A percentile compares a stretch with the other conserved stretches of the same genome.
These are phyloP conservation scores for Acipenser oxyrinchus DNA, from an alignment of 2,797 vertebrate species.

Conservation along the genomic window DNA sequence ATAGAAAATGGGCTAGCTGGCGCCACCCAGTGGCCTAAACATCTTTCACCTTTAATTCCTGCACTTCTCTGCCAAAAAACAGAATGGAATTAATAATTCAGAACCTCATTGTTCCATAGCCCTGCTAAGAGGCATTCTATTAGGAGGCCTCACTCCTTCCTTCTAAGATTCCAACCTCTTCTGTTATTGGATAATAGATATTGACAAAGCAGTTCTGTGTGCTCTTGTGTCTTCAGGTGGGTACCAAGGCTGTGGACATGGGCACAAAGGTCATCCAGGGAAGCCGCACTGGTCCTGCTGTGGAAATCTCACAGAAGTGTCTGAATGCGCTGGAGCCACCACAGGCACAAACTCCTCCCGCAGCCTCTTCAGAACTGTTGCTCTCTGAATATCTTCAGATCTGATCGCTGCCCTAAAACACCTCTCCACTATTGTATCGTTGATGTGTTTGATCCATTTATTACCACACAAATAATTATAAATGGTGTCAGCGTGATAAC, in stretches of 20 bases:
- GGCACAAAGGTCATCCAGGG: slow-evolving; percentile 84
- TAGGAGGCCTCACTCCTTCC: no score
- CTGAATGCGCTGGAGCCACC: slow-evolving; percentile 61
- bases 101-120: no score
- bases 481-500: no score
- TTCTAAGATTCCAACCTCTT: not conserved
- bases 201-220: not conserved
- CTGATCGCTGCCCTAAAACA: not conserved
- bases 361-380: slow-evolving; percentile 68
- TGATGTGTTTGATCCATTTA: no score
- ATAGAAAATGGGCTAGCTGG: no score
- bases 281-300: slow-evolving; percentile 89
- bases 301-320: slow-evolving; percentile 66
- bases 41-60: no score
- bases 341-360: slow-evolving; percentile 32
- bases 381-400: slow-evolving; percentile 53
- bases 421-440: no score
- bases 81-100: no score
- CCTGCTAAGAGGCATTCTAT: not conserved
- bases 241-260: slow-evolving; percentile 87
- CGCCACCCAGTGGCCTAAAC: not conserved
- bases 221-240: slow-evolving; percentile 61
- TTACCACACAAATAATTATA: no score
- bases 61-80: no score
- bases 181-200: no score